Evolutionary conservation across 2,888 invertebrate species (phyloP).

Genomic region (Euplexia lucipara): DNA sequence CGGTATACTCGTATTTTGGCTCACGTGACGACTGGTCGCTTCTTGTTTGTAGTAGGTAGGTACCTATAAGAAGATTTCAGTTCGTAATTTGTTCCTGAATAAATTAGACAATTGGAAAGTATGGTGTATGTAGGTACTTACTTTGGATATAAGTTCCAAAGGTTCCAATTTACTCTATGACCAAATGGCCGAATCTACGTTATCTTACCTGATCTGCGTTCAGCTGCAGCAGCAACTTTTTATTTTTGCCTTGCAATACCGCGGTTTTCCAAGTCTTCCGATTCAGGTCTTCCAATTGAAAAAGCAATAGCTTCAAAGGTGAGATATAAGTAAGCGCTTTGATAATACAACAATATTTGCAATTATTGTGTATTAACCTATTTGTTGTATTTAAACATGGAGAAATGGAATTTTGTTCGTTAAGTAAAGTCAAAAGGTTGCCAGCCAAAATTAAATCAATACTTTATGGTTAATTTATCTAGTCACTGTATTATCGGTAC

Average conservation of each 20-base stretch:
- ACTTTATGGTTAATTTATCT: constrained; percentile 63
- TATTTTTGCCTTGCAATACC: constrained; percentile 7
- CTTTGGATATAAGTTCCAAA: no score
- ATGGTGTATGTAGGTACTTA: no score
- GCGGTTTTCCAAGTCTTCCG: constrained; percentile 33
- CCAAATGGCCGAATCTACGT: background rate
- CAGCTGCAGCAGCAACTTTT: background rate
- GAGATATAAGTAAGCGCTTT: background rate
- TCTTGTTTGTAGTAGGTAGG: no score
- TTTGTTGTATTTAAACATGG: constrained; percentile 6
- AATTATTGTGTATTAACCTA: background rate
- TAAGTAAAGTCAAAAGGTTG: constrained; percentile 8
- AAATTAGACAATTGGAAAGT: no score
- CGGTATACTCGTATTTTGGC: no score
- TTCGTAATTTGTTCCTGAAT: no score
- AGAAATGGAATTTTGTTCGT: background rate
- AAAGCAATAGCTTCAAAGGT: constrained; percentile 49
- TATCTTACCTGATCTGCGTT: constrained; percentile 1
- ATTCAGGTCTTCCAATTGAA: constrained; percentile 45
- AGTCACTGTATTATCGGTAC: constrained; percentile 72
- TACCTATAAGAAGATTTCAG: no score
- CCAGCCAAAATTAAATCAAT: constrained; percentile 57
- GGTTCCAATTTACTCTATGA: no score
- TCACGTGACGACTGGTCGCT: no score
- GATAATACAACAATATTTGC: constrained; percentile 1